Base-by-base conservation (phyloP, 2,888 invertebrate genomes). In the Chrysopilus asiliformis region DNA sequence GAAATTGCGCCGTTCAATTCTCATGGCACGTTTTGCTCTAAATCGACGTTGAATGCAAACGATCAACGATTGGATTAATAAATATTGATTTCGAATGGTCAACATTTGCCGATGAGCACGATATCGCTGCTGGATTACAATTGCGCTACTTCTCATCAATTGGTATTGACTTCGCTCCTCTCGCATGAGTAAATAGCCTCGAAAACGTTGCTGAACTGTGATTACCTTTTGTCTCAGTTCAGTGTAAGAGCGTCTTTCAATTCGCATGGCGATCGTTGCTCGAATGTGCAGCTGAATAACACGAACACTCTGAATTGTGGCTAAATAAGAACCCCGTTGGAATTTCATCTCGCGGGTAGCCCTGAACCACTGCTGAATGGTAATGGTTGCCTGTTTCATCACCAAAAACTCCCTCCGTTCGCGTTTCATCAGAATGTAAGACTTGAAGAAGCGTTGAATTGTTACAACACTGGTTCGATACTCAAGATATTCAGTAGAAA, bases 351-450 rank as follows among this genome's bases (percentile, higher is more conserved):
- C n/a, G n/a, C 34, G 32, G 2, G 25, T 36, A 1, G 51, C 57
- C n/a, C 64, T 55, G 43, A 55, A 59, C 2, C 48, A 48, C 15
- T 49, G 47, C 40, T 68, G 68, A 2, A 67, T 16, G 3, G 42
- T 34, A 1, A 62, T 22, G 2, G 48, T 43, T 3, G 53, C 46
- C 2, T 17, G 14, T 28, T 41, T 45, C 2, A 55, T 33, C 4
- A 39, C 22, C 1, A 47, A 13, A 36, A 49, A 62, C 2, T 47
- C 37, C 2, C 27, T 14, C 4, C 49, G 48, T 10, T 53, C 45
- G 4, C 37, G 30, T 6, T 48, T 43, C 60, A 59, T 61, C 31
- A 46, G 41, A 4, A 43, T 42, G 9, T 43, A 47, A 4, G 52
- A 53, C 2, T 60, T 56, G 29, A 46, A 56, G 20, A 42, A 49